These are phyloP conservation scores for Limenitis camilla DNA, from an alignment of 2,888 invertebrate genomes.

Conservation along the genomic window DNA sequence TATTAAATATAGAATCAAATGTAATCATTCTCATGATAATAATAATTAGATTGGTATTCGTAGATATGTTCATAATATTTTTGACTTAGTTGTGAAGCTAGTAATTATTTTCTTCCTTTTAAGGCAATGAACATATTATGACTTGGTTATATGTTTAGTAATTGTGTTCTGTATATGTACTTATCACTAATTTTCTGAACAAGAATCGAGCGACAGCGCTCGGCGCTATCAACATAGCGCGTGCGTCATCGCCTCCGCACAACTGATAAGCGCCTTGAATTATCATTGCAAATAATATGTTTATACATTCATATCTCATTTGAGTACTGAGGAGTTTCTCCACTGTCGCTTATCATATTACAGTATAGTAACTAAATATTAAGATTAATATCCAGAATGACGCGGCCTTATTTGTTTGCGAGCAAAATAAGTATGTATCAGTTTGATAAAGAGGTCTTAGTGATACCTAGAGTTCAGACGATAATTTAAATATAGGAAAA, in stretches of 20 bases:
- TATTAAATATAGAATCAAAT: too few species aligned
- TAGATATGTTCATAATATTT: too few species aligned
- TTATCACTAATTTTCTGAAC: constrained; percentile 45
- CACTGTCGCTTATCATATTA: constrained; percentile 43
- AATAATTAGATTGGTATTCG: too few species aligned
- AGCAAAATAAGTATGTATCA: constrained; percentile 34
- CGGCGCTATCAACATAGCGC: constrained; percentile 46
- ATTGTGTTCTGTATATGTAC: constrained; percentile 22
- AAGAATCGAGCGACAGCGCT: constrained; percentile 43
- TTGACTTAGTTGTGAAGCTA: too few species aligned
- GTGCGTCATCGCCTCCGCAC: constrained; percentile 71
- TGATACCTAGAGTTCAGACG: constrained; percentile 61
- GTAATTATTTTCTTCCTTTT: too few species aligned
- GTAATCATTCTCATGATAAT: too few species aligned
- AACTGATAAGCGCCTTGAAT: constrained; percentile 68
- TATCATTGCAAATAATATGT: constrained; percentile 73
- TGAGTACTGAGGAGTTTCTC: constrained; percentile 50
- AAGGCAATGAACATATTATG: too few species aligned
- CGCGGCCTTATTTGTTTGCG: constrained; percentile 46
- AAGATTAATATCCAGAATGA: constrained; percentile 42
- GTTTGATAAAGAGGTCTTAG: constrained; percentile 64
- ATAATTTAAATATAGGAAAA: constrained; percentile 66
- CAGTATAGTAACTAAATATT: constrained; percentile 39
- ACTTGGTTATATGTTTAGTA: neutral
- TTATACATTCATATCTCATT: constrained; percentile 56